Percentiles rank a stretch among this genome's conserved stretches.
phyloP scores from a whole-genome alignment of 2,888 invertebrate species.

The Temnothorax rugatulus region DNA sequence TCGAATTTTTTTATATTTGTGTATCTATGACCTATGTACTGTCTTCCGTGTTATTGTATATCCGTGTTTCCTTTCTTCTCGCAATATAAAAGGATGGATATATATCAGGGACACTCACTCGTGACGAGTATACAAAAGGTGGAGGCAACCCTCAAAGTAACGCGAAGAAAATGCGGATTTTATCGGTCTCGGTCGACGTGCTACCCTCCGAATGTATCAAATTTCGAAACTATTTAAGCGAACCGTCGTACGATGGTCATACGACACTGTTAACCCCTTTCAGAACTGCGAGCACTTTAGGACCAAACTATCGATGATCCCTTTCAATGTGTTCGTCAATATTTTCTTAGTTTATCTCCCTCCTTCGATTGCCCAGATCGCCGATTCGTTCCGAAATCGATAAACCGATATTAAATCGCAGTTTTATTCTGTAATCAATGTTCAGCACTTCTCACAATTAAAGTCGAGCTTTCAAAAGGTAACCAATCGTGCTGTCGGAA shows the following conservation, averaged over 20 bases:
- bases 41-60: not conserved
- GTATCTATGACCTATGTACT: too few relatives aligned
- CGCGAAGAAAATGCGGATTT: slow-evolving; percentile 37
- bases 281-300: slow-evolving; percentile 41
- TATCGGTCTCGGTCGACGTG: slow-evolving; percentile 8
- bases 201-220: slow-evolving; percentile 32
- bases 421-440: not conserved
- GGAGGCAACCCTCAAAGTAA: slow-evolving; percentile 11
- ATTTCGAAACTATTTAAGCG: slow-evolving; percentile 31
- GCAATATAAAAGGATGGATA: not conserved
- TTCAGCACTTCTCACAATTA: slow-evolving; percentile 3
- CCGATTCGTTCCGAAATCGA: not conserved
- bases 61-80: slow-evolving; percentile 5
- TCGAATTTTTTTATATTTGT: not conserved
- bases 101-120: slow-evolving; percentile 27
- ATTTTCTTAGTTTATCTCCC: slow-evolving; percentile 26
- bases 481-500: too few relatives aligned
- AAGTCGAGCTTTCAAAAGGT: not conserved
- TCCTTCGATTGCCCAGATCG: not conserved
- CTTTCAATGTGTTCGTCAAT: slow-evolving; percentile 30
- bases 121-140: slow-evolving; percentile 21
- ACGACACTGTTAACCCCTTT: slow-evolving; percentile 46
- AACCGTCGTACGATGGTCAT: slow-evolving; percentile 31
- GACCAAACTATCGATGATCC: slow-evolving; percentile 15
- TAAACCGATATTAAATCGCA: not conserved